Base-by-base conservation (phyloP, 1,140 invertebrate genomes). In the Macrostomum lignano region DNA sequence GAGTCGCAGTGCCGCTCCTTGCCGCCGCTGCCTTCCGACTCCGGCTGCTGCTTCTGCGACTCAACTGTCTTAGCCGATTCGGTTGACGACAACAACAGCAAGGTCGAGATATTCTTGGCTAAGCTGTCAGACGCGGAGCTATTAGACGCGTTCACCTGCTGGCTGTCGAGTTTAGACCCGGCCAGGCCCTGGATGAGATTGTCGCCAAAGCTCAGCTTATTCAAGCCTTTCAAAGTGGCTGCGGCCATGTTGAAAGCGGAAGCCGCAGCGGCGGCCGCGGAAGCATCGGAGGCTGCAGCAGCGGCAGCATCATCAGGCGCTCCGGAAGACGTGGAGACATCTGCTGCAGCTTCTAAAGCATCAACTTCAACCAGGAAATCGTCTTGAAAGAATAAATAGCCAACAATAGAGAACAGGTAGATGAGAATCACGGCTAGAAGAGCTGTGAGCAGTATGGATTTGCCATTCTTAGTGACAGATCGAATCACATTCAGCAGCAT, bases 341-440 rank as follows among this genome's bases (percentile, higher is more conserved):
- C n/a, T n/a, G n/a, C n/a, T n/a, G n/a, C n/a, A n/a, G n/a, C n/a
- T n/a, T 32, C 19, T 3, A 21, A 6, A 32, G 41, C 40, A n/a
- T 55, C 48, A 4, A 88, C 75, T 42, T 68, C 70, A 39, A 88
- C 68, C 23, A 84, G 62, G 52, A 93, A 93, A 61, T 94, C 84
- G 58, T 91, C 76, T 47, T 76, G 72, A 64, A 98, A 96, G 64
- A 91, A 94, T 62, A 94, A 73, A 55, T 76, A 96, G 22, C 84
- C 88, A 48, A 94, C 73, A 43, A 98, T 88, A 20, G 88, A 93
- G 60, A 96, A 98, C 57, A 93, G 70, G 58, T 96, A 98, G 36
- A 96, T 82, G 41, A 98, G 65, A 55, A 98, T 91, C 40, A 98
- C 66, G 32, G 86, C 91, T 42, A 98, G 63, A 1, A 96, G 72